Evolutionary conservation across 2,888 invertebrate genomes (phyloP).

Genomic region (Elysia crispata): DNA sequence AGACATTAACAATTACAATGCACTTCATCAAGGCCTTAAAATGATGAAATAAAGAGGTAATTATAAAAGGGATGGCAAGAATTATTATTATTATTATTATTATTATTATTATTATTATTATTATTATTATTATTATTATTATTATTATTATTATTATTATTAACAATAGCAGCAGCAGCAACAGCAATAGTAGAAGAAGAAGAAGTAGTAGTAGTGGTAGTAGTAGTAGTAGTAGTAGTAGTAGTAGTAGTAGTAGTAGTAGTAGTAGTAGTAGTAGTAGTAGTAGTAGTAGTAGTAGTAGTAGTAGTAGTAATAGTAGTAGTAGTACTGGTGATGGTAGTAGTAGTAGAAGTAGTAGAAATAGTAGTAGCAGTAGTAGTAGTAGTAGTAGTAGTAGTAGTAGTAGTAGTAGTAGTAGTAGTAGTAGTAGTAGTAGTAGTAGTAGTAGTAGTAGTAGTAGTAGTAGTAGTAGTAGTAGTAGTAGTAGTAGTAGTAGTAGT

Average conservation of each 20-base stretch:
- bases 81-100: no score
- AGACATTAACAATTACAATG: no score
- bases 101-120: no score
- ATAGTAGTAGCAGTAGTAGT: no score
- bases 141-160: slow-evolving; percentile 22
- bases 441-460: slow-evolving; percentile 9
- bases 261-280: slow-evolving; percentile 24
- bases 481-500: slow-evolving; percentile 9
- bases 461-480: slow-evolving; percentile 4
- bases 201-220: slow-evolving; percentile 12
- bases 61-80: no score
- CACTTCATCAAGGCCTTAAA: no score
- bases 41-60: no score
- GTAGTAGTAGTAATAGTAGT: slow-evolving; percentile 6
- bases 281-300: slow-evolving; percentile 22
- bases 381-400: slow-evolving; percentile 18
- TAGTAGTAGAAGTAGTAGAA: no score
- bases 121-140: no score
- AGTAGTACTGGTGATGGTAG: slow-evolving; percentile 13
- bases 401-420: slow-evolving; percentile 18
- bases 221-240: slow-evolving; percentile 9
- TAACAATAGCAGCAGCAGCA: slow-evolving; percentile 1
- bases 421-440: slow-evolving; percentile 18
- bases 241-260: not conserved
- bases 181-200: not conserved